These are phyloP conservation scores for Drosophila eohydei DNA, from an alignment of 2,888 invertebrate genomes.

Conservation along the genomic window DNA sequence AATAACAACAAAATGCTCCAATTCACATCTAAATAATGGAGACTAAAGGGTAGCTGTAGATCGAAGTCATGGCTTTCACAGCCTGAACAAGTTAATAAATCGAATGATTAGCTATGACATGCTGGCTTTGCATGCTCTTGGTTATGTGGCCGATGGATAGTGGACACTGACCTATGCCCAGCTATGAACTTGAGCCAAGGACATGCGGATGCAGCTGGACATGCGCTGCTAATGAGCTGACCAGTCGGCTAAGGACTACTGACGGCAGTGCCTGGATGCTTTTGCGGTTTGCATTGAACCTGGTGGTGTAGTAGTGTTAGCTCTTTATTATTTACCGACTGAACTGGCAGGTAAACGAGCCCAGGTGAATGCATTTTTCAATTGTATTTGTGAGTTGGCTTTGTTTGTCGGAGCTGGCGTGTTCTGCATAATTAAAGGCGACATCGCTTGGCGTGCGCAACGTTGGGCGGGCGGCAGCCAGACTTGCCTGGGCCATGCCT, in stretches of 20 bases:
- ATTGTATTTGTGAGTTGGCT: conserved; percentile 16
- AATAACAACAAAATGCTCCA: background rate
- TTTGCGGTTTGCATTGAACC: background rate
- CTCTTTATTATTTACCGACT: conserved; percentile 43
- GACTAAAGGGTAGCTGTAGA: background rate
- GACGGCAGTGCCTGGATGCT: conserved; percentile 22
- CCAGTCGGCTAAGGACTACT: conserved; percentile 23
- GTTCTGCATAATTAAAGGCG: conserved; percentile 64
- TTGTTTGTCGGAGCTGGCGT: conserved; percentile 45
- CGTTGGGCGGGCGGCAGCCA: conserved; percentile 7
- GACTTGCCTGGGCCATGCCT: conserved; percentile 23
- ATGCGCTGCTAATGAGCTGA: conserved; percentile 21
- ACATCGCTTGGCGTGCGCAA: conserved; percentile 18
- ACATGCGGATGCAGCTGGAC: conserved; percentile 37
- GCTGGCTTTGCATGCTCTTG: background rate
- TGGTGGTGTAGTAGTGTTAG: conserved; percentile 13
- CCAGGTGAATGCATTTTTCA: conserved; percentile 37
- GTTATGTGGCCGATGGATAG: no score
- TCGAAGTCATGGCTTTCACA: background rate
- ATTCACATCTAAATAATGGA: no score
- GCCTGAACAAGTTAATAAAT: background rate
- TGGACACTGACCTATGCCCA: background rate
- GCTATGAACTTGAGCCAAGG: conserved; percentile 19
- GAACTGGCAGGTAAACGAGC: conserved; percentile 12
- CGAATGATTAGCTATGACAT: conserved; percentile 2